Base-by-base conservation (phyloP, 2,888 invertebrate genomes). In the Colletes collaris region DNA sequence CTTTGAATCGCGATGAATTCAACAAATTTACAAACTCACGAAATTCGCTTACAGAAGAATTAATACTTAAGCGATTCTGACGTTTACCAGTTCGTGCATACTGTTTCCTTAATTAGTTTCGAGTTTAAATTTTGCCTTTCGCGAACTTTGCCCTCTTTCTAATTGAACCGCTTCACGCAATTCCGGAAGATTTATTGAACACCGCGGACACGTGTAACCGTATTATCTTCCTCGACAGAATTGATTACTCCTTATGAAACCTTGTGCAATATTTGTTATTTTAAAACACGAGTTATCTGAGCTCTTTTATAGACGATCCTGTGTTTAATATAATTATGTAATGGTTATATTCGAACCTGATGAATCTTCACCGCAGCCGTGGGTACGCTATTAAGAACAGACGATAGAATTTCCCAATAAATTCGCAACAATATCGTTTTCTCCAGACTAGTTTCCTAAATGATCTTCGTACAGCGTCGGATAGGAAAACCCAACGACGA, bases 161-260 rank as follows among this genome's bases (percentile, higher is more conserved):
- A 60, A 60, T 60, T 60, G 60, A 60, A 46, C 46, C 19, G 40
- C 46, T 60, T 60, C 60, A 60, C 46, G 60, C 60, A 16, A 67
- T 58, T 49, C 49, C 5, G 11, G 37, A 49, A 58, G 49, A 49
- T 67, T 58, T 58, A 60, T 60, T 19, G 60, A 19, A 11, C 16
- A 6, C 37, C 19, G 13, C 60, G 19, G 13, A 44, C 46, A 19
- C 16, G 46, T 19, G 60, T 40, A 44, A 60, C 19, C 27, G 19
- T 6, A 19, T 46, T 55, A 46, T 8, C 44, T 10, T 46, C 10
- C 44, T 7, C 44, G 10, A 40, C 40, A 7, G 40, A 40, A 40
- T 40, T 40, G 40, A 40, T 40, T 40, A 40, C 7, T 40, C 40
- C 7, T 40, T 40, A 4, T 40, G 40, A 40, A 40, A 40, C 40